Conservation (phyloP, 92 coral and sea anemone genomes). For the Paramuricea clavata region DNA sequence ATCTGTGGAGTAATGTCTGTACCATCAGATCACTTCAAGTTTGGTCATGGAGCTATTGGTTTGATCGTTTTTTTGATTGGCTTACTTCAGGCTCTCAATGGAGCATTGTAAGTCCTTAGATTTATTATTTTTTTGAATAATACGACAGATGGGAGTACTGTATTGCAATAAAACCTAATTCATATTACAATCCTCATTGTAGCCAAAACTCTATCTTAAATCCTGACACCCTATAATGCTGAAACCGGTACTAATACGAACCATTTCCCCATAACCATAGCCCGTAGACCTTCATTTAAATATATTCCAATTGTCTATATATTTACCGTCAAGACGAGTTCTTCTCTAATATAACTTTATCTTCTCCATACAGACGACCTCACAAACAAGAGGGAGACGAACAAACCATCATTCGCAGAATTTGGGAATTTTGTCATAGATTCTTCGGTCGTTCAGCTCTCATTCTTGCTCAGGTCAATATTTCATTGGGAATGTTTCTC, state of each 20-base stretch:
- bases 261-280: too few relatives aligned
- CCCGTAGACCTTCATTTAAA: too few relatives aligned
- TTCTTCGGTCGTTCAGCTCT: slow-evolving; percentile 83
- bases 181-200: too few relatives aligned
- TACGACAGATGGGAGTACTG: too few relatives aligned
- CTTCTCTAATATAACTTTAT: neutral
- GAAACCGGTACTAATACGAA: too few relatives aligned
- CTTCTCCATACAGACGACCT: slow-evolving; percentile 76
- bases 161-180: too few relatives aligned
- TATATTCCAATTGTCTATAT: too few relatives aligned
- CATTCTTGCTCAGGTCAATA: slow-evolving; percentile 92
- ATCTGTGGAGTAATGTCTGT: slow-evolving; percentile 49
- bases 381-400: slow-evolving; percentile 82
- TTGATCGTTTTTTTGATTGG: slow-evolving; percentile 31
- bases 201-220: too few relatives aligned
- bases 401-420: slow-evolving; percentile 68
- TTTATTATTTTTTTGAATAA: too few relatives aligned
- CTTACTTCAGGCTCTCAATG: slow-evolving; percentile 24
- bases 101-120: slow-evolving; percentile 45
- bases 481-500: slow-evolving; percentile 85
- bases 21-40: slow-evolving; percentile 44
- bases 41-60: slow-evolving; percentile 38
- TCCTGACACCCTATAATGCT: too few relatives aligned
- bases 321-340: too few relatives aligned
- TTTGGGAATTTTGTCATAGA: slow-evolving; percentile 94